Conservation (phyloP, 2,113 vertebrate genomes). For the Halichoeres trimaculatus region DNA sequence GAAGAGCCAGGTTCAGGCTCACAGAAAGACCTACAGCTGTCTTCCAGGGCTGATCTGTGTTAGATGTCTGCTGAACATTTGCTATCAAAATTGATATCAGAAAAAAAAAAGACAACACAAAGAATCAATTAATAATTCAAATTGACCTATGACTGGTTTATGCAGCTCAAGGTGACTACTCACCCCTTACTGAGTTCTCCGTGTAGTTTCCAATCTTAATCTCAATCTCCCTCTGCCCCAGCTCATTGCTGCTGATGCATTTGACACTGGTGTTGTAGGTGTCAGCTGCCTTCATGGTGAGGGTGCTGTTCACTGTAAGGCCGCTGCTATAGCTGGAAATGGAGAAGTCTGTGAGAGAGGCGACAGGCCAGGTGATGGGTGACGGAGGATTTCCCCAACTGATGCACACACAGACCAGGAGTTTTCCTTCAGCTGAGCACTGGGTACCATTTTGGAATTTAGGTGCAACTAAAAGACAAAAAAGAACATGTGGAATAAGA, state of each 20-base stretch:
- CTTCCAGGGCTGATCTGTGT: constrained; percentile 22
- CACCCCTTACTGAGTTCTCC: not conserved
- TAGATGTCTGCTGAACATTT: not conserved
- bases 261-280: not conserved
- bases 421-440: constrained; percentile 3
- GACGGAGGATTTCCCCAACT: constrained; percentile 44
- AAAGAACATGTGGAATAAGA: too few relatives aligned
- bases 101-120: too few relatives aligned
- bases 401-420: constrained; percentile 30
- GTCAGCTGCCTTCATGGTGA: constrained; percentile 8
- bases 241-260: constrained; percentile 31
- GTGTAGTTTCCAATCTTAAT: constrained; percentile 2
- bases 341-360: constrained; percentile 18
- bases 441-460: constrained; percentile 12
- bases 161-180: not conserved
- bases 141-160: too few relatives aligned
- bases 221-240: not conserved
- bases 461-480: constrained; percentile 17
- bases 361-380: constrained; percentile 9
- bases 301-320: constrained; percentile 25
- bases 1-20: constrained; percentile 24
- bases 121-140: not conserved
- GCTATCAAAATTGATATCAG: too few relatives aligned
- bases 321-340: not conserved
- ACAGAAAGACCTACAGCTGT: constrained; percentile 18